A percentile compares a stretch with the other conserved stretches of the same genome.
phyloP scores from a whole-genome alignment of 2,888 invertebrate species.

The Eutolmus rufibarbis region DNA sequence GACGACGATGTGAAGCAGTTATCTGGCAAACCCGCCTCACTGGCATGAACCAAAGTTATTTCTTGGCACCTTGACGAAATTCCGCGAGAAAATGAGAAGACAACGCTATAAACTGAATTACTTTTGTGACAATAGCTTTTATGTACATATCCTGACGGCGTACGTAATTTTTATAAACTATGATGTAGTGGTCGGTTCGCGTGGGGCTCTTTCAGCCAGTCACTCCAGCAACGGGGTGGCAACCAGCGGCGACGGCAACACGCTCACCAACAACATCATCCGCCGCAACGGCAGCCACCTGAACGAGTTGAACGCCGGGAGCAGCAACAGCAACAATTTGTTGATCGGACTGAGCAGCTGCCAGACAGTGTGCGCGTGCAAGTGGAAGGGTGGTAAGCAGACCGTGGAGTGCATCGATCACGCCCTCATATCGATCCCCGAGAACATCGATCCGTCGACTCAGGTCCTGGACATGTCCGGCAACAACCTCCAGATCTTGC shows the following conservation, averaged over 20 bases:
- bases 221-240: background rate
- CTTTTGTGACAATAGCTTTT: conserved; percentile 22
- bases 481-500: conserved; percentile 84
- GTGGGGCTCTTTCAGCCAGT: background rate
- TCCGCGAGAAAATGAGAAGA: conserved; percentile 12
- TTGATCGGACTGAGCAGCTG: conserved; percentile 64
- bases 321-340: conserved; percentile 46
- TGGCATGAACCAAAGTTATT: background rate
- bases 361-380: conserved; percentile 83
- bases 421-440: conserved; percentile 83
- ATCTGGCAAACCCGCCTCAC: background rate
- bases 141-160: background rate
- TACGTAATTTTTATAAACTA: conserved; percentile 22
- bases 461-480: conserved; percentile 90
- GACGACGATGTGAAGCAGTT: background rate
- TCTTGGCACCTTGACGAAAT: background rate
- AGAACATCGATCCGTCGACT: conserved; percentile 84
- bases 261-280: conserved; percentile 42
- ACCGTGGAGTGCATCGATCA: conserved; percentile 90
- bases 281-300: conserved; percentile 6
- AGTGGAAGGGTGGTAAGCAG: conserved; percentile 94
- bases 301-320: conserved; percentile 49
- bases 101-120: background rate
- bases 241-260: conserved; percentile 41
- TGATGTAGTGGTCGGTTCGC: conserved; percentile 3